Percentiles rank a stretch among this genome's conserved stretches.
Evolutionary conservation across 1,140 invertebrate genomes (phyloP).

Genomic region (Trachymyrmex septentrionalis): DNA sequence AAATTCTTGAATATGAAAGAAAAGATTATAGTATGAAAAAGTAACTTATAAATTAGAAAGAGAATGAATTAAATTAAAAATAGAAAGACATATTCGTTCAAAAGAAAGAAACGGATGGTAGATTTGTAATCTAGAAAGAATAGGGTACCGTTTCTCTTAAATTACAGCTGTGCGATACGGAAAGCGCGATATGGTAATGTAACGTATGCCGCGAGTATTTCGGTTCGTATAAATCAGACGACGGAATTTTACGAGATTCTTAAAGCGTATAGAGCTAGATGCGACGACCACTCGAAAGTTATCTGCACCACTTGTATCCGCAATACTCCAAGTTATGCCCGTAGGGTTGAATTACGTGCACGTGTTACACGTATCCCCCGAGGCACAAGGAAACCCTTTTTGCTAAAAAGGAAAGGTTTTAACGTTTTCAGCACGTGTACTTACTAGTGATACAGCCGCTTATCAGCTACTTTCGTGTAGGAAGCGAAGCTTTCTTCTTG

Average conservation of each 20-base stretch:
- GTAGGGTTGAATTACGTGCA: slow-evolving; percentile 41
- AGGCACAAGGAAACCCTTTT: background rate
- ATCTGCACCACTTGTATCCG: slow-evolving; percentile 36
- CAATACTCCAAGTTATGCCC: slow-evolving; percentile 21
- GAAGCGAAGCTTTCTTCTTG: slow-evolving; percentile 18
- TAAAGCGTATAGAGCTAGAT: background rate
- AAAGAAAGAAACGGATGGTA: background rate
- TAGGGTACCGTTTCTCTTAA: background rate
- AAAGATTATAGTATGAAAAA: background rate
- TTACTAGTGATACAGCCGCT: slow-evolving; percentile 1
- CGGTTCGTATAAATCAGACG: slow-evolving; percentile 2
- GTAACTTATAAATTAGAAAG: background rate
- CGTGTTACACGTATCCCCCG: slow-evolving; percentile 18
- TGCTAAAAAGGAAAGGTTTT: background rate
- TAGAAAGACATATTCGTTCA: background rate
- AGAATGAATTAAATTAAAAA: background rate
- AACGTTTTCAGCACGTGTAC: slow-evolving; percentile 20
- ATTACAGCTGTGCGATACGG: background rate
- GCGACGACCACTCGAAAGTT: slow-evolving; percentile 36
- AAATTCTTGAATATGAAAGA: too few species aligned
- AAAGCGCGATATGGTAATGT: background rate
- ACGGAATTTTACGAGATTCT: slow-evolving; percentile 41
- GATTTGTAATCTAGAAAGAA: background rate
- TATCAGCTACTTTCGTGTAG: slow-evolving; percentile 43
- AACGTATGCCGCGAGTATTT: background rate